A percentile compares a stretch with the other conserved stretches of the same genome.
Conservation (phyloP, 2,797 vertebrate species). For the Microtus californicus region DNA sequence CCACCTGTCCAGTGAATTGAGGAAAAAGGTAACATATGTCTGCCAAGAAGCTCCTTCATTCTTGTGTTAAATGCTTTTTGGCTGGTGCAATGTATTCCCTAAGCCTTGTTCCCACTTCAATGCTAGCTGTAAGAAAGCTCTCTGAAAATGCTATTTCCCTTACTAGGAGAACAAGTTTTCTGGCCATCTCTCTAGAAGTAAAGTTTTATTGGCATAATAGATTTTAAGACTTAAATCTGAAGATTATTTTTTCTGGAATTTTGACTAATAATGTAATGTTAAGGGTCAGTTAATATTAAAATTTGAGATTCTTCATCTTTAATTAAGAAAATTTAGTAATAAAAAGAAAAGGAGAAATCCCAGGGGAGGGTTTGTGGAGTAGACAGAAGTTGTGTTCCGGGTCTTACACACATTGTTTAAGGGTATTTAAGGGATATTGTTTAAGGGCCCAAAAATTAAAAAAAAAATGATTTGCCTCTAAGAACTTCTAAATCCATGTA, state of each 20-base stretch:
- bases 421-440: background rate
- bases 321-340: background rate
- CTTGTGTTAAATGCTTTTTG: background rate
- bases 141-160: fast-evolving
- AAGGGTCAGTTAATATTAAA: background rate
- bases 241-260: background rate
- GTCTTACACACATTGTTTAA: background rate
- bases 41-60: background rate
- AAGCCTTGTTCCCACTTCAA: fast-evolving
- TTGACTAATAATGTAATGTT: background rate
- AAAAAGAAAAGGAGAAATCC: background rate
- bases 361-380: fast-evolving
- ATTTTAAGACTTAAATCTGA: background rate
- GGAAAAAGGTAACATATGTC: constrained; percentile 37
- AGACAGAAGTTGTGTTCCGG: fast-evolving
- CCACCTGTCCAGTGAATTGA: constrained; percentile 63
- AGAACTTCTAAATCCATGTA: background rate
- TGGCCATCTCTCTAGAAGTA: background rate
- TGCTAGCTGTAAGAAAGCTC: background rate
- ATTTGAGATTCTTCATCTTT: background rate
- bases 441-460: background rate
- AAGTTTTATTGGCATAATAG: background rate
- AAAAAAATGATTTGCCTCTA: background rate
- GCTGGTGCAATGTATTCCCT: background rate
- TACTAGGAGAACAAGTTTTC: background rate